phyloP scores from a whole-genome alignment of 1,140 invertebrate species.

The Pollicipes pollicipes region DNA sequence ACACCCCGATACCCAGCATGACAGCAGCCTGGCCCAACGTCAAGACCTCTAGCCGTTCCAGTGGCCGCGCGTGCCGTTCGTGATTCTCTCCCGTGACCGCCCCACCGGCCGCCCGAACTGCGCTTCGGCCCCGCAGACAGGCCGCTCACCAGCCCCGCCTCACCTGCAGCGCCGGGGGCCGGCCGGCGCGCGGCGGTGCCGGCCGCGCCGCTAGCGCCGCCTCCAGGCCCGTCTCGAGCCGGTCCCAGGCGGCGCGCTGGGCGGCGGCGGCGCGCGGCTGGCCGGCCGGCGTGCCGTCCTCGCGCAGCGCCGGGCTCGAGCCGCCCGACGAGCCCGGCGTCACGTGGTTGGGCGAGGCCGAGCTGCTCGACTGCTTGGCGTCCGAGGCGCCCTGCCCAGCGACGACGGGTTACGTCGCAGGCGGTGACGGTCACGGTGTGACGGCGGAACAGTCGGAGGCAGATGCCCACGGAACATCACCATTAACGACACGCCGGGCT shows the following conservation, averaged over 20 bases:
- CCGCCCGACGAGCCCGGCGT: neutral
- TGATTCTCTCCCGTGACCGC: too few species aligned
- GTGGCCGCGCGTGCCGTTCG: too few species aligned
- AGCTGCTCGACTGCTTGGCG: constrained; percentile 6
- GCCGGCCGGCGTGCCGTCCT: neutral
- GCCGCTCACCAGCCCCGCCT: too few species aligned
- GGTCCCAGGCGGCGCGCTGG: neutral
- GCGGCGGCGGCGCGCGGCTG: too few species aligned
- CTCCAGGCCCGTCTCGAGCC: neutral
- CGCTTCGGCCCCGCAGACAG: too few species aligned
- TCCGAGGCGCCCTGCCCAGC: constrained; percentile 9
- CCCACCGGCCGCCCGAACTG: too few species aligned
- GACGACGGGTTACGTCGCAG: neutral
- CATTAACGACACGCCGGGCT: too few species aligned
- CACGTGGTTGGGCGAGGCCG: constrained; percentile 14
- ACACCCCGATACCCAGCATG: too few species aligned
- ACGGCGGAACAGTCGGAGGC: constrained; percentile 8
- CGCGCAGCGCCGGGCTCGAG: neutral
- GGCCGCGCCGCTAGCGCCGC: constrained; percentile 28
- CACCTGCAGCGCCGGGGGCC: constrained; percentile 46
- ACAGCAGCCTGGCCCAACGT: too few species aligned
- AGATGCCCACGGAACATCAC: too few species aligned
- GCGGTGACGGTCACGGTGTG: neutral
- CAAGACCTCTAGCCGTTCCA: too few species aligned
- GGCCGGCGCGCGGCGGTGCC: constrained; percentile 41